Conservation (phyloP, 2,888 invertebrate species). For the Scaptomyza parva region DNA sequence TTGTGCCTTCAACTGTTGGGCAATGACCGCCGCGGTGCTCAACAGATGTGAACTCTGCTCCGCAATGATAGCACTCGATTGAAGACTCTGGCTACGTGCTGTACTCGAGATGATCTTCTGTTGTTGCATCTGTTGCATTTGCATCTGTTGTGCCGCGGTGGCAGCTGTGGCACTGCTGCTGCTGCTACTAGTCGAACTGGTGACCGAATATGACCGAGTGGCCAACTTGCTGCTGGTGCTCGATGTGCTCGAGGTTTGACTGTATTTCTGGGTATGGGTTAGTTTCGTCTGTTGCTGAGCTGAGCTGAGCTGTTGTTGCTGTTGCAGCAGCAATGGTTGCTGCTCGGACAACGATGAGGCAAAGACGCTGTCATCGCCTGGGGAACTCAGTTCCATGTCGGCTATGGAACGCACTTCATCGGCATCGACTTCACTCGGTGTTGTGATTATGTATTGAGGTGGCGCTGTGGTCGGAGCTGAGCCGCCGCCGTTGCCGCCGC, state of each 20-base stretch:
- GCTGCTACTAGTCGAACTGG: slow-evolving; percentile 61
- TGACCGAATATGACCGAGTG: slow-evolving; percentile 71
- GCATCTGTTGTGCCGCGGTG: slow-evolving; percentile 18
- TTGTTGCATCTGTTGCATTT: slow-evolving; percentile 42
- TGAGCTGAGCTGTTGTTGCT: not conserved
- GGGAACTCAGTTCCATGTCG: slow-evolving; percentile 62
- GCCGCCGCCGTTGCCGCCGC: slow-evolving; percentile 20
- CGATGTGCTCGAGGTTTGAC: slow-evolving; percentile 62
- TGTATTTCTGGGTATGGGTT: slow-evolving; percentile 52
- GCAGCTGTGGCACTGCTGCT: slow-evolving; percentile 39
- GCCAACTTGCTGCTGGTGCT: slow-evolving; percentile 69
- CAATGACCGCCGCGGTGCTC: slow-evolving; percentile 80
- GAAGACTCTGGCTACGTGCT: slow-evolving; percentile 83
- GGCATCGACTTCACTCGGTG: slow-evolving; percentile 83
- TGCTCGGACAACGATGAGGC: slow-evolving; percentile 36
- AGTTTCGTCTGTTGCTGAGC: slow-evolving; percentile 50
- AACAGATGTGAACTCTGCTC: slow-evolving; percentile 69
- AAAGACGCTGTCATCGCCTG: slow-evolving; percentile 57
- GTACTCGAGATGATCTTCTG: slow-evolving; percentile 80
- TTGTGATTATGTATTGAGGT: slow-evolving; percentile 84
- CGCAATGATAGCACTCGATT: slow-evolving; percentile 75
- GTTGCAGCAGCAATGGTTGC: slow-evolving; percentile 31
- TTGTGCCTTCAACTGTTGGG: slow-evolving; percentile 85
- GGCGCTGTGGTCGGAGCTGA: slow-evolving; percentile 60
- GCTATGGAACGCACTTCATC: slow-evolving; percentile 79